Evolutionary conservation across 1,140 invertebrate species (phyloP).

Genomic region (Lanistes nyassanus): DNA sequence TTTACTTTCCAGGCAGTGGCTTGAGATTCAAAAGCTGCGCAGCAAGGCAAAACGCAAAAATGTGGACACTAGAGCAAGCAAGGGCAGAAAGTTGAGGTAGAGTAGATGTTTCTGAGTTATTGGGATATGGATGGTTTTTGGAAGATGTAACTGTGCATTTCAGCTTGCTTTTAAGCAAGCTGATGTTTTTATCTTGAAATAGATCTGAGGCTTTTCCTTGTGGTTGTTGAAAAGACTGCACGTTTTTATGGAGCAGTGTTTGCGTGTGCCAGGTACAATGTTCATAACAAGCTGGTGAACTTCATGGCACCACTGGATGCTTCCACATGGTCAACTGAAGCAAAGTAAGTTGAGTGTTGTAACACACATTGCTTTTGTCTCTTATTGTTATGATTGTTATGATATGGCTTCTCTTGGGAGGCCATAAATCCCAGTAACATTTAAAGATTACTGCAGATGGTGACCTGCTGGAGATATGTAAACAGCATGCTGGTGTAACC

Average conservation of each 20-base stretch:
- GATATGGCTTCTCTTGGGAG: too few relatives aligned
- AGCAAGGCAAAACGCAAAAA: slow-evolving; percentile 86
- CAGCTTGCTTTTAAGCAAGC: too few relatives aligned
- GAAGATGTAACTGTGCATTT: too few relatives aligned
- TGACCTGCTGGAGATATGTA: too few relatives aligned
- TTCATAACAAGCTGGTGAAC: slow-evolving; percentile 91
- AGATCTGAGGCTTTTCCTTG: too few relatives aligned
- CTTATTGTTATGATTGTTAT: too few relatives aligned
- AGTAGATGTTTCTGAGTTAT: neutral
- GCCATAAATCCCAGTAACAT: too few relatives aligned
- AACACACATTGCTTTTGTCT: neutral
- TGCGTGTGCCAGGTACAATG: slow-evolving; percentile 78
- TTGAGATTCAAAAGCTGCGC: slow-evolving; percentile 89
- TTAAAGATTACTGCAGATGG: slow-evolving; percentile 3
- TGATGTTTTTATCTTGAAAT: too few relatives aligned
- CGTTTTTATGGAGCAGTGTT: neutral
- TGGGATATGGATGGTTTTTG: too few relatives aligned
- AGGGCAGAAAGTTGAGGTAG: slow-evolving; percentile 83
- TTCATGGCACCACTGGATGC: slow-evolving; percentile 88
- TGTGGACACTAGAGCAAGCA: slow-evolving; percentile 90
- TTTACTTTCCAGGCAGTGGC: slow-evolving; percentile 71
- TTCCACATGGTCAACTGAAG: slow-evolving; percentile 79
- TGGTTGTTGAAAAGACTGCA: too few relatives aligned
- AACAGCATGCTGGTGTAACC: too few relatives aligned
- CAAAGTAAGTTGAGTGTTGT: slow-evolving; percentile 65